Evolutionary conservation across 2,888 invertebrate genomes (phyloP).

Genomic region (Hipparchia semele): DNA sequence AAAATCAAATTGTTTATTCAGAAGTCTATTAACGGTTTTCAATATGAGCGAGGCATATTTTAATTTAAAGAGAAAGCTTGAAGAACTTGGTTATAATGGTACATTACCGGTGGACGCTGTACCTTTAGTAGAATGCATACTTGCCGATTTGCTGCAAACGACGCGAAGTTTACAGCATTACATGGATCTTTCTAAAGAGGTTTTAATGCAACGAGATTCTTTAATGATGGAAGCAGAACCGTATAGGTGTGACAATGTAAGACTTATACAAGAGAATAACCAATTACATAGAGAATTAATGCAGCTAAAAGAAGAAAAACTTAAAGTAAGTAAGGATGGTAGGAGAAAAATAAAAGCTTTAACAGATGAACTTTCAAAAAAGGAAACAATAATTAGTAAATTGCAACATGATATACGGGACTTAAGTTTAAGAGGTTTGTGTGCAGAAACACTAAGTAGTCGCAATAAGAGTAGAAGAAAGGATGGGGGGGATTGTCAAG

Average conservation of each 20-base stretch:
- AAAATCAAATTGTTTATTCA: not conserved
- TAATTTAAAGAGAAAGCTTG: conserved; percentile 86
- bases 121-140: conserved; percentile 90
- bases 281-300: conserved; percentile 86
- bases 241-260: conserved; percentile 91
- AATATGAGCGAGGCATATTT: conserved; percentile 75
- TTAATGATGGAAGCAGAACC: conserved; percentile 89
- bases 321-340: conserved; percentile 82
- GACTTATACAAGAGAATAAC: conserved; percentile 89
- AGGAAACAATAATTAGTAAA: conserved; percentile 70
- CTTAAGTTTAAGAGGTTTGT: conserved; percentile 71
- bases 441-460: conserved; percentile 73
- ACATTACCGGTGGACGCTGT: conserved; percentile 89
- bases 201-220: conserved; percentile 87
- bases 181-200: conserved; percentile 88
- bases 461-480: conserved; percentile 69
- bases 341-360: conserved; percentile 85
- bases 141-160: conserved; percentile 93
- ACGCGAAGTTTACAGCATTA: conserved; percentile 94
- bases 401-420: conserved; percentile 74
- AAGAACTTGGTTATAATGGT: conserved; percentile 92
- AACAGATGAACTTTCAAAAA: conserved; percentile 84
- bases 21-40: not conserved
- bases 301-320: conserved; percentile 85
- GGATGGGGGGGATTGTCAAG: conserved; percentile 52